phyloP scores from a whole-genome alignment of 1,140 invertebrate species.

The Drosophila rhopaloa region DNA sequence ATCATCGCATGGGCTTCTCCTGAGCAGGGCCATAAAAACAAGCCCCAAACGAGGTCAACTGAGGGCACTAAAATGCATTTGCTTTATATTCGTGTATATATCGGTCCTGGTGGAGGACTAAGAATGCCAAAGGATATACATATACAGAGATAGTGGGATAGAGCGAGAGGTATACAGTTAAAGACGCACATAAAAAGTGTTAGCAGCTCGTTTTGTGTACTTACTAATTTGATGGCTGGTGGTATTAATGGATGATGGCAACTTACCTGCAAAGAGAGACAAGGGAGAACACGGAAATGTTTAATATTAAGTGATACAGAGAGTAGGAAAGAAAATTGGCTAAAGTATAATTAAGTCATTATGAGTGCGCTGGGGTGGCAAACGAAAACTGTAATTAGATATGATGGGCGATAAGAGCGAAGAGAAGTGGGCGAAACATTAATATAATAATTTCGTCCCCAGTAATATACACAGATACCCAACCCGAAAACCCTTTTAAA shows the following conservation, averaged over 20 bases:
- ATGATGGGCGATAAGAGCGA: slow-evolving; percentile 22
- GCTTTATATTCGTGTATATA: slow-evolving; percentile 36
- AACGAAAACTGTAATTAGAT: slow-evolving; percentile 22
- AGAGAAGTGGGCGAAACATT: neutral
- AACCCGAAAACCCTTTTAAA: slow-evolving; percentile 27
- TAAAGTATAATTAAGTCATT: slow-evolving; percentile 46
- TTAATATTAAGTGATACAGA: slow-evolving; percentile 59
- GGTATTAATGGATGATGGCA: slow-evolving; percentile 82
- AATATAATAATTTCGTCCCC: neutral
- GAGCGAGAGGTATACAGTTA: slow-evolving; percentile 60
- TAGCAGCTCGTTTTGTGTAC: slow-evolving; percentile 80
- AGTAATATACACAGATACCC: neutral
- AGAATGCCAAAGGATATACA: neutral
- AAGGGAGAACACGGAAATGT: slow-evolving; percentile 34
- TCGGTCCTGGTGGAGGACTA: neutral
- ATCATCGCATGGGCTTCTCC: slow-evolving; percentile 67
- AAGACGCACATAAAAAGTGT: slow-evolving; percentile 78
- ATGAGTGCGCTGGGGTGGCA: slow-evolving; percentile 28
- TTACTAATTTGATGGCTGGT: slow-evolving; percentile 81
- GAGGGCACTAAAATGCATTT: slow-evolving; percentile 80
- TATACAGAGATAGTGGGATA: neutral
- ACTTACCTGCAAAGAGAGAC: slow-evolving; percentile 75
- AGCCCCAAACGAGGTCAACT: slow-evolving; percentile 78
- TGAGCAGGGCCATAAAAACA: slow-evolving; percentile 62
- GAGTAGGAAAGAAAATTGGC: slow-evolving; percentile 36